Base-by-base conservation (phyloP, 2,888 invertebrate genomes). In the Cosmopolites sordidus region DNA sequence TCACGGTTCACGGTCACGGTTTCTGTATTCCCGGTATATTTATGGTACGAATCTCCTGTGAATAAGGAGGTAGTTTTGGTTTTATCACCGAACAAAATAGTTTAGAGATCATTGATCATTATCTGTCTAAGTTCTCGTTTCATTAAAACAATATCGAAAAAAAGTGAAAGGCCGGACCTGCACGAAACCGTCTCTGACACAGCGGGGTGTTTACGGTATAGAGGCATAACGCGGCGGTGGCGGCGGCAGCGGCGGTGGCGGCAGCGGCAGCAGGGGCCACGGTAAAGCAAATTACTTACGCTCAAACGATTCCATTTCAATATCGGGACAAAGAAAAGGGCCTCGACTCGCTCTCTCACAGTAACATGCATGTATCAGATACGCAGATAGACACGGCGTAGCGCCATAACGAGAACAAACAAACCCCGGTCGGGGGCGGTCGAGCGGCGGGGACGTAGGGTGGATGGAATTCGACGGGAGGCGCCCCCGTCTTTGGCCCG, bases 281-380 rank as follows among this genome's bases (percentile, higher is more conserved):
- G 60, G 66, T 61, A 63, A 65, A 80, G 80, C 79, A 79, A 79
- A 82, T 83, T 83, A 83, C 77, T 82, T 77, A 82, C 83, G 79
- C 79, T 79, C 80, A 81, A 82, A 82, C 80, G 82, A 80, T 79
- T 82, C 81, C 80, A 81, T 82, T 82, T 80, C 80, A 81, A 81
- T 80, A 79, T 78, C 79, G 76, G 78, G 76, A 79, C 79, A 79
- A 79, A 79, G 79, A 78, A 78, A 78, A 78, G 76, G 78, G 77
- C 74, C 75, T 74, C 68, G 62, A 64, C 63, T 59, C 64, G 58
- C 63, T 58, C 17, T 17, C 22, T 37, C 48, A 56, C 53, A 58
- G 52, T 54, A 56, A 66, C 69, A 70, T 70, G 67, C 66, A 69
- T 69, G 69, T 70, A 71, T 70, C 70, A 66, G 69, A 71, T 71